Evolutionary conservation across 2,888 invertebrate genomes (phyloP), one percentile per base, ranked within the genome.

Genomic region (Eilema griseolum): DNA sequence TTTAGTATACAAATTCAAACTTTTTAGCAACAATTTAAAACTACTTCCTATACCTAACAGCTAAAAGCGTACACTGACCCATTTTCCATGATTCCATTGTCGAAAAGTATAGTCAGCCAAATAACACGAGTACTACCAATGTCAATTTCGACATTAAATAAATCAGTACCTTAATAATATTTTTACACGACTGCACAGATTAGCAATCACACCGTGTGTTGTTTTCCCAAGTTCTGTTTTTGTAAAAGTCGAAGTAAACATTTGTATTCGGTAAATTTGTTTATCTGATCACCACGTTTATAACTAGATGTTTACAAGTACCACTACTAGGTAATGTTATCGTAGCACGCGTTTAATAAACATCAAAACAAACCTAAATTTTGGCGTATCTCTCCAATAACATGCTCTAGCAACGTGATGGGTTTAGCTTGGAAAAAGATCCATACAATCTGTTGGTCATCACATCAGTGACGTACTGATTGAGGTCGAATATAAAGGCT

Each of bases 201-300:
- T n/a, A 10, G 10, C 52, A 20, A 10, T 52, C 52, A 52, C 52
- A n/a, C 8, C n/a, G 52, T 52, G 10, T 52, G 52, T 52, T 52
- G n/a, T 52, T 52, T 46, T 52, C n/a, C 52, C n/a, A 10, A 52
- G 52, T 52, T 52, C 52, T 52, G 52, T n/a, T 52, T n/a, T 52
- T 67, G 1, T 33, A 31, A 16, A 1, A 56, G 33, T 37, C 56
- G 33, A 33, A 52, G n/a, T 52, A n/a, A 52, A n/a, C 24, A 61
- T 46, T 62, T 46, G 37, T 28, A 56, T 71, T 56, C 37, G 31
- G 31, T 12, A 64, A 46, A 71, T 68, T 71, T 80, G 67, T 75
- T 75, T 80, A 69, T 69, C 67, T 70, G 61, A 28, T 28, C 41
- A 59, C 31, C 28, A 69, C 63, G 52, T 41, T 41, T 37, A n/a